These are phyloP conservation scores for Eunapius fragilis DNA, from an alignment of 37 sponge, comb jelly and placozoan genomes.

Conservation along the genomic window DNA sequence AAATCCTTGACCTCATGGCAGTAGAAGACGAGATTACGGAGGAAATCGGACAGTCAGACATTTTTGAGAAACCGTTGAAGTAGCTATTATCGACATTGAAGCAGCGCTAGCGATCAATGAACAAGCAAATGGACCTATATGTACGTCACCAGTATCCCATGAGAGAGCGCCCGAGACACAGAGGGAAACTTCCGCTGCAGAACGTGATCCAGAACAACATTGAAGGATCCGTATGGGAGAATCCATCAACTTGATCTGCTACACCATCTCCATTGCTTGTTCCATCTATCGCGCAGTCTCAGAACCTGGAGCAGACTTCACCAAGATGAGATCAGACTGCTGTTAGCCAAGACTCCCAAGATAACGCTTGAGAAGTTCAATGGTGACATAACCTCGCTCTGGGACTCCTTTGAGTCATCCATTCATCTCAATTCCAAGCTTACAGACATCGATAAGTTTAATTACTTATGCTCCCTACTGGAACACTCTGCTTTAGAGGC, in stretches of 20 bases:
- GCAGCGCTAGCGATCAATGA: neutral
- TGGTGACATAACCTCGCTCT: constrained; percentile 29
- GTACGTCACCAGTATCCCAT: neutral
- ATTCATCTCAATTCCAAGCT: constrained; percentile 5
- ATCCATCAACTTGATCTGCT: neutral
- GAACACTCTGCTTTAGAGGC: constrained; percentile 26
- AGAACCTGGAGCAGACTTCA: neutral
- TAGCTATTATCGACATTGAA: too few species aligned
- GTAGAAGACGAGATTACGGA: neutral
- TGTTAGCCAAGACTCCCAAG: constrained; percentile 15
- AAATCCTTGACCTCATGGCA: too few species aligned
- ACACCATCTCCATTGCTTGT: neutral
- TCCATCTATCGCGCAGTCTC: neutral
- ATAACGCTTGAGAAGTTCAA: constrained; percentile 12
- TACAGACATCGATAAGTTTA: constrained; percentile 29
- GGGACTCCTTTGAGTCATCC: constrained; percentile 33
- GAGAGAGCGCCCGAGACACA: neutral
- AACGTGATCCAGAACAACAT: neutral
- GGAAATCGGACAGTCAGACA: neutral
- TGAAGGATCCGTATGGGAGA: neutral
- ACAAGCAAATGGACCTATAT: neutral
- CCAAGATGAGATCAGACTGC: neutral
- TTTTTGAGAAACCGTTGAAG: neutral
- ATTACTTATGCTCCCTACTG: constrained; percentile 21
- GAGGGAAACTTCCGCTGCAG: neutral